Percentiles rank a stretch among this genome's conserved stretches.
Conservation (phyloP, 1,140 invertebrate species). For the Himalopsyche phryganea region DNA sequence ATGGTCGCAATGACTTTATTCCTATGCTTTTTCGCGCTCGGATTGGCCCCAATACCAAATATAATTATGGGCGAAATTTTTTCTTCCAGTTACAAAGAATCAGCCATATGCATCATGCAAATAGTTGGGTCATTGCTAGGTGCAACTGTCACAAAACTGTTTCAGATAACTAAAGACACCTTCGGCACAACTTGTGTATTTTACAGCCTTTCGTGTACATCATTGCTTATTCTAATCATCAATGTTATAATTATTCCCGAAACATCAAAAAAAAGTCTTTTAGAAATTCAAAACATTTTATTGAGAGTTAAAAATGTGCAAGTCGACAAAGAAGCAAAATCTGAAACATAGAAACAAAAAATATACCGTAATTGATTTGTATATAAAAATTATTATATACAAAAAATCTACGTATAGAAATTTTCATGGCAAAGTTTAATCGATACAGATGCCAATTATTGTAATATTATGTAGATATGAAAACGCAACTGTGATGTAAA, state of each 20-base stretch:
- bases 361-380: too few relatives aligned
- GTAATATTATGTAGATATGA: too few relatives aligned
- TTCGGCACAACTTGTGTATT: conserved; percentile 20
- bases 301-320: not conserved
- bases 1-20: conserved; percentile 33
- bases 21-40: conserved; percentile 45
- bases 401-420: too few relatives aligned
- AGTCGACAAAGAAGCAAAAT: too few relatives aligned
- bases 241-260: conserved; percentile 23
- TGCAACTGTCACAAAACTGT: conserved; percentile 27
- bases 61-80: conserved; percentile 64
- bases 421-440: too few relatives aligned
- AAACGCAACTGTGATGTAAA: too few relatives aligned
- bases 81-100: conserved; percentile 54
- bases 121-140: conserved; percentile 36
- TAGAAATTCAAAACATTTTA: conserved; percentile 30
- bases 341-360: too few relatives aligned
- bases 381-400: too few relatives aligned
- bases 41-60: conserved; percentile 64
- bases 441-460: too few relatives aligned
- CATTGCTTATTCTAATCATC: conserved; percentile 12
- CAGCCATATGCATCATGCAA: conserved; percentile 56
- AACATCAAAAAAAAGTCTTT: conserved; percentile 30
- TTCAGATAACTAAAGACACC: conserved; percentile 28
- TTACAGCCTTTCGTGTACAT: conserved; percentile 11